Conservation (phyloP, 2,113 vertebrate genomes). For the Eubucco bourcierii region DNA sequence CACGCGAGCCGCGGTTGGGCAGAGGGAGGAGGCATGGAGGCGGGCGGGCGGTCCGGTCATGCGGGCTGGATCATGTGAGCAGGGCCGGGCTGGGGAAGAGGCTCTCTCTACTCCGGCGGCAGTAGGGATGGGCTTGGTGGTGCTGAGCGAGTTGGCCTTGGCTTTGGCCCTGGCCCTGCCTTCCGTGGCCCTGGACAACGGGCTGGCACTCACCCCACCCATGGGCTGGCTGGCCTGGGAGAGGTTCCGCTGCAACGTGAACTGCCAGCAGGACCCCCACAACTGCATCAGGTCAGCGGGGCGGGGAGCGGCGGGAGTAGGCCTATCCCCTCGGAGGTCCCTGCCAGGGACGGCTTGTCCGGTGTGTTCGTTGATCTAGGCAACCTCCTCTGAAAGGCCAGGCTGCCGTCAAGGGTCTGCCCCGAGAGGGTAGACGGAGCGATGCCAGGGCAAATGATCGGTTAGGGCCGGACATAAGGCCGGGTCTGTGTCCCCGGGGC, state of each 20-base stretch:
- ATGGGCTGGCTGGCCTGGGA: constrained; percentile 98
- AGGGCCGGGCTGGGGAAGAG: neutral
- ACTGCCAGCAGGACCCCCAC: constrained; percentile 84
- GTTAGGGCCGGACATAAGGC: neutral
- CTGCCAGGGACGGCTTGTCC: no score
- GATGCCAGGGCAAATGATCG: neutral
- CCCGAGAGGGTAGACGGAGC: no score
- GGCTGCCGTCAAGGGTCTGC: neutral
- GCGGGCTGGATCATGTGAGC: neutral
- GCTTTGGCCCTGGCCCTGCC: neutral
- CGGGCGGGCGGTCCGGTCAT: neutral
- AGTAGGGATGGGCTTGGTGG: neutral
- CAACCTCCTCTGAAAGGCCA: neutral
- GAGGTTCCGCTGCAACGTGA: constrained; percentile 86
- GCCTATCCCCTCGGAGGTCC: neutral
- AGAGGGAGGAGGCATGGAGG: neutral
- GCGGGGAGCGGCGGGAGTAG: no score
- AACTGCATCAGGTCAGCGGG: constrained; percentile 88
- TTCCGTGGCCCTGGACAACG: constrained; percentile 82
- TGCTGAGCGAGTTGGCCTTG: neutral
- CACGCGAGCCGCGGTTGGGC: neutral
- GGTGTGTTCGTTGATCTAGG: neutral
- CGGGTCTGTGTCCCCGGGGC: neutral
- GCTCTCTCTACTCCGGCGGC: fast-evolving
- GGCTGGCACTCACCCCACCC: constrained; percentile 85